phyloP scores from a whole-genome alignment of 2,113 vertebrate genomes.

The Alethe diademata region DNA sequence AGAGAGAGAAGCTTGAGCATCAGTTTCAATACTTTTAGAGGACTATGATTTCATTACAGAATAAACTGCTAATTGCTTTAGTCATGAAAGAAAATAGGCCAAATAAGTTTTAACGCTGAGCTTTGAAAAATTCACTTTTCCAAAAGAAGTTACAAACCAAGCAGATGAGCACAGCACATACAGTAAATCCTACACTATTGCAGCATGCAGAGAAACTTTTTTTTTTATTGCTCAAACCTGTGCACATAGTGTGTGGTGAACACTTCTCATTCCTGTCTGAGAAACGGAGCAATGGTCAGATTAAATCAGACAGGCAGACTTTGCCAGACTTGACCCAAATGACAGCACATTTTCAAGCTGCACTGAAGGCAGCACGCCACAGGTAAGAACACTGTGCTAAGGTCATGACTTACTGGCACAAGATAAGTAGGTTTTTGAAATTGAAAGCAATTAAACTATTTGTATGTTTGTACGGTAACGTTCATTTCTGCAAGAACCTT shows the following conservation, averaged over 20 bases:
- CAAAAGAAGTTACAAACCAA: neutral
- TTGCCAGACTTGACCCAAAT: neutral
- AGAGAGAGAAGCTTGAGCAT: neutral
- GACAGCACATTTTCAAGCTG: neutral
- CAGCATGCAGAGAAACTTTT: neutral
- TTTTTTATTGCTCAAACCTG: neutral
- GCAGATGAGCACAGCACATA: neutral
- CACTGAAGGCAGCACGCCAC: neutral
- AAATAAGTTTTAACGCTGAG: neutral
- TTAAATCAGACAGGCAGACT: neutral
- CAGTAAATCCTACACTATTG: neutral
- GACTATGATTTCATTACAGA: neutral
- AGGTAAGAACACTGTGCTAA: neutral
- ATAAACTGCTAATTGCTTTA: neutral
- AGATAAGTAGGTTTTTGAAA: conserved; percentile 21
- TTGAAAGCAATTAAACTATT: neutral
- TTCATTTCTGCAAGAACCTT: conserved; percentile 31
- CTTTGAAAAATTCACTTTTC: neutral
- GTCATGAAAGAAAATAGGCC: neutral
- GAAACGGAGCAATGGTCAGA: neutral
- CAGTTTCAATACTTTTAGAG: neutral
- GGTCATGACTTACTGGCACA: conserved; percentile 13
- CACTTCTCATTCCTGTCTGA: neutral
- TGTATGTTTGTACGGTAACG: neutral
- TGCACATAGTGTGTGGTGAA: neutral